Evolutionary conservation across 2,113 vertebrate genomes (phyloP).

Genomic region (Triplophysa tibetana): DNA sequence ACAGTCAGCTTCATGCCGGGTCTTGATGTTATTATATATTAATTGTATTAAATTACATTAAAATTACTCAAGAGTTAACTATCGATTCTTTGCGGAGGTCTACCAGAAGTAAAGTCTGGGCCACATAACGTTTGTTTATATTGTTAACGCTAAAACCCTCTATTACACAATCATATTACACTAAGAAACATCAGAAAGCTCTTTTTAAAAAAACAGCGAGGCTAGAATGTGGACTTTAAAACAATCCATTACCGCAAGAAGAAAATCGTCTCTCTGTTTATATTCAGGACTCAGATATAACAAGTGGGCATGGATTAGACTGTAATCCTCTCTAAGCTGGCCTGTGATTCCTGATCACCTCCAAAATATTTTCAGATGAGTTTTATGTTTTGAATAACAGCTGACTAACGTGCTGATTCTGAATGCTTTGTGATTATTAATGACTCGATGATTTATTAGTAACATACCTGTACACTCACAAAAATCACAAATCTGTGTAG

Average conservation of each 20-base stretch:
- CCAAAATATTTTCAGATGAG: background rate
- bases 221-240: background rate
- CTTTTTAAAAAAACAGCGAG: no score
- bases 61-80: no score
- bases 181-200: background rate
- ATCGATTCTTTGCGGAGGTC: no score
- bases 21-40: no score
- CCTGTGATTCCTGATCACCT: slow-evolving; percentile 5
- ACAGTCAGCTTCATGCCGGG: no score
- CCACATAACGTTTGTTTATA: no score
- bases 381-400: background rate
- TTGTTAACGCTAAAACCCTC: no score
- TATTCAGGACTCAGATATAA: background rate
- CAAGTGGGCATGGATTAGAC: slow-evolving; percentile 37
- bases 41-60: no score
- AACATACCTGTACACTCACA: background rate
- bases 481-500: background rate
- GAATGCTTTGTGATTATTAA: background rate
- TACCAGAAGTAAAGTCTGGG: no score
- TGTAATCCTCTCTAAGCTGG: slow-evolving; percentile 30
- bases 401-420: background rate
- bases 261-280: slow-evolving; percentile 6
- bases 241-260: background rate
- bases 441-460: background rate
- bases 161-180: background rate